These are phyloP conservation scores for Adoxophyes honmai DNA, from an alignment of 1,140 invertebrate species.

Conservation along the genomic window DNA sequence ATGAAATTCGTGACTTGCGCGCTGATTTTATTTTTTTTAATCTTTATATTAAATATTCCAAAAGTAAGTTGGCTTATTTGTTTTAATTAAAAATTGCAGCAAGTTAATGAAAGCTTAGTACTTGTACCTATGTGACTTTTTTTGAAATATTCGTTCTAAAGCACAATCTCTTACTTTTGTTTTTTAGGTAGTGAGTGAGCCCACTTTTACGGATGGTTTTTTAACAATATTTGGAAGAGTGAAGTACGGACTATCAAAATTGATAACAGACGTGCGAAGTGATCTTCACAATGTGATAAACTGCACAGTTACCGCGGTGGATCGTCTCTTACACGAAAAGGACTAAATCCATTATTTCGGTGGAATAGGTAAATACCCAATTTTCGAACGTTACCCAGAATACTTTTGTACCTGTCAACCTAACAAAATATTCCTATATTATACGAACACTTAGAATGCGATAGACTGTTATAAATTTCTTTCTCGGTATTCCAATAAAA, in stretches of 20 bases:
- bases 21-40: neutral
- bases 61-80: neutral
- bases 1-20: neutral
- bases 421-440: too few relatives aligned
- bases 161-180: neutral
- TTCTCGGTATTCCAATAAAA: neutral
- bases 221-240: slow-evolving; percentile 16
- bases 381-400: too few relatives aligned
- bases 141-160: too few relatives aligned
- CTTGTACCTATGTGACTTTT: too few relatives aligned
- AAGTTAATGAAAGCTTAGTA: too few relatives aligned
- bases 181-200: slow-evolving; percentile 4
- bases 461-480: too few relatives aligned
- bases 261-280: slow-evolving; percentile 32
- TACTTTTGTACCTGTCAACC: too few relatives aligned
- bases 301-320: slow-evolving; percentile 29
- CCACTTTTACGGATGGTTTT: neutral
- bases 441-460: too few relatives aligned
- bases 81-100: too few relatives aligned
- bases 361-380: neutral
- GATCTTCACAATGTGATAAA: slow-evolving; percentile 30
- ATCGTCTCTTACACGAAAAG: slow-evolving; percentile 20
- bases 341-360: neutral
- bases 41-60: neutral
- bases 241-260: slow-evolving; percentile 22